Evolutionary conservation across 2,888 invertebrate species (phyloP).

Genomic region (Caenorhabditis macrosperma): DNA sequence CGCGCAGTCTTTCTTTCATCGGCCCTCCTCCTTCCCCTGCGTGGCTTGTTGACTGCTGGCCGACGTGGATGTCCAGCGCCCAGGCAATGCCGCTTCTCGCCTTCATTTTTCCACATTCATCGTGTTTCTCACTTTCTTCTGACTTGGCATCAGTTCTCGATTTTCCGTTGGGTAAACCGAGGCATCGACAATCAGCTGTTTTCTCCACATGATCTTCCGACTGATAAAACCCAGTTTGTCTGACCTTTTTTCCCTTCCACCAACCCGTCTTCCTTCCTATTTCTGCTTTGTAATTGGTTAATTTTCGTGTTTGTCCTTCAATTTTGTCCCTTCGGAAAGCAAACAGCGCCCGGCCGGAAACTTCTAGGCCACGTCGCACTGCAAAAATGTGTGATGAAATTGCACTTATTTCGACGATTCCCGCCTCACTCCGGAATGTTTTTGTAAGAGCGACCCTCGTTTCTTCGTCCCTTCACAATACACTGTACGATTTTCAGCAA

Average conservation of each 20-base stretch:
- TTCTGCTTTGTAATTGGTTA: conserved; percentile 40
- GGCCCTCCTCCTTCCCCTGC: background rate
- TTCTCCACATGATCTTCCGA: conserved; percentile 30
- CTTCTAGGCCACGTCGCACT: conserved; percentile 39
- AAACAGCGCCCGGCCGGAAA: conserved; percentile 19
- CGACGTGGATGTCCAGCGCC: conserved; percentile 21
- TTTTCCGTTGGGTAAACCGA: too few species aligned
- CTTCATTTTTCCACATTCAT: background rate
- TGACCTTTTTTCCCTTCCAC: background rate
- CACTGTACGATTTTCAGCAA: conserved; percentile 15
- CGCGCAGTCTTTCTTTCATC: background rate
- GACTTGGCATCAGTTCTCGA: too few species aligned
- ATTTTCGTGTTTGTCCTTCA: conserved; percentile 50
- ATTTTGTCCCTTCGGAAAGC: conserved; percentile 24
- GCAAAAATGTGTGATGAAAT: conserved; percentile 35
- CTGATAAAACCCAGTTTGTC: conserved; percentile 14
- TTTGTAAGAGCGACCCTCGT: background rate
- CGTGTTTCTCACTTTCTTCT: background rate
- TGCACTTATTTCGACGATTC: background rate
- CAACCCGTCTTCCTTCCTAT: background rate
- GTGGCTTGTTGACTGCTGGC: background rate
- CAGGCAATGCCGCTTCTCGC: background rate
- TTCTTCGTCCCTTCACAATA: background rate
- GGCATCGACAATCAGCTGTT: conserved; percentile 46
- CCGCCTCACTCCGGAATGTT: background rate